phyloP scores from a whole-genome alignment of 2,113 vertebrate genomes.

The Labeo rohita region DNA sequence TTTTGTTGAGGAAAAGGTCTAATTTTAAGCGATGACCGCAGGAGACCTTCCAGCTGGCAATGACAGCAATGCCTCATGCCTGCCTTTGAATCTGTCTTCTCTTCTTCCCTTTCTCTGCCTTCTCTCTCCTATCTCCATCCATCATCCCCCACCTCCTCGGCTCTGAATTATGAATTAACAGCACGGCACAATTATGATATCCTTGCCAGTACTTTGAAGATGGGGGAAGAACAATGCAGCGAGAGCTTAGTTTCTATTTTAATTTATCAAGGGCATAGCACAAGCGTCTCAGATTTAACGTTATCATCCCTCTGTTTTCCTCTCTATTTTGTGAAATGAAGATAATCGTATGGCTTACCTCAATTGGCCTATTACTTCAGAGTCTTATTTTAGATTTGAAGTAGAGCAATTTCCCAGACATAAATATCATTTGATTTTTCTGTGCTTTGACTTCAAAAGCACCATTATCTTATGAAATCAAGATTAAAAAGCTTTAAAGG shows the following conservation, averaged over 20 bases:
- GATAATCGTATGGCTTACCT: conserved; percentile 16
- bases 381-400: conserved; percentile 27
- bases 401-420: conserved; percentile 22
- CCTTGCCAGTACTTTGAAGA: conserved; percentile 39
- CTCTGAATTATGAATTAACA: conserved; percentile 53
- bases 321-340: not conserved
- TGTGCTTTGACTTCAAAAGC: conserved; percentile 19
- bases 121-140: not conserved
- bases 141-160: not conserved
- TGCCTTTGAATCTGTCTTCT: conserved; percentile 14
- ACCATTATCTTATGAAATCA: conserved; percentile 31
- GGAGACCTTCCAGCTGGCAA: conserved; percentile 48
- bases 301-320: conserved; percentile 30
- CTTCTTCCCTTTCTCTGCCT: conserved; percentile 4
- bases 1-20: conserved; percentile 17
- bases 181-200: conserved; percentile 20
- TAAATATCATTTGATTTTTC: conserved; percentile 31
- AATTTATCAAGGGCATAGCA: not conserved
- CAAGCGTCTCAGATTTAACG: conserved; percentile 19
- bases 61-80: conserved; percentile 14
- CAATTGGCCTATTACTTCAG: conserved; percentile 35
- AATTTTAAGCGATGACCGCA: conserved; percentile 17
- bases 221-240: conserved; percentile 29
- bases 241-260: conserved; percentile 39
- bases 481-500: not conserved